A percentile compares a stretch with the other conserved stretches of the same genome.
Evolutionary conservation across 2,888 invertebrate genomes (phyloP).

Genomic region (Emmelina monodactyla): DNA sequence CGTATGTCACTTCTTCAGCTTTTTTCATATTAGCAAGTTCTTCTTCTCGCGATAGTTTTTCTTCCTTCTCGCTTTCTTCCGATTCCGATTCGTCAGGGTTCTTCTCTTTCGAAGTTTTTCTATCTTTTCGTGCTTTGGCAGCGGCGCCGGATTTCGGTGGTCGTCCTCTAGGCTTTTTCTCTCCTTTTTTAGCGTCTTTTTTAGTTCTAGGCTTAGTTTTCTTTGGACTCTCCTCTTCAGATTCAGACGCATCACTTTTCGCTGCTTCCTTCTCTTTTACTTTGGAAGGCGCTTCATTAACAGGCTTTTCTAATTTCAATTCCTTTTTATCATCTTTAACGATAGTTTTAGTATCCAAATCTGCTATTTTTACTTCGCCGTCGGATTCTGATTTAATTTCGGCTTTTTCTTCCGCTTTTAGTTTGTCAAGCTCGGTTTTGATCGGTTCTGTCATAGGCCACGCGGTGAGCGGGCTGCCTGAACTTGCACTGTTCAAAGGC

Average conservation of each 20-base stretch:
- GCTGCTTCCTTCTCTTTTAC: slow-evolving; percentile 14
- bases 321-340: slow-evolving; percentile 31
- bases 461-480: slow-evolving; percentile 43
- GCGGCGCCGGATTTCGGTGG: slow-evolving; percentile 34
- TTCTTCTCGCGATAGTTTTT: slow-evolving; percentile 68
- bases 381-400: slow-evolving; percentile 62
- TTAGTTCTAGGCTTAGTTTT: slow-evolving; percentile 35
- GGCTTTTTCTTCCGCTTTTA: slow-evolving; percentile 49
- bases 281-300: slow-evolving; percentile 22
- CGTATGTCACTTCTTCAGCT: slow-evolving; percentile 85
- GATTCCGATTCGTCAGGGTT: slow-evolving; percentile 63
- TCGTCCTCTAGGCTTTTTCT: slow-evolving; percentile 38
- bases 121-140: slow-evolving; percentile 37
- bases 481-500: slow-evolving; percentile 42
- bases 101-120: slow-evolving; percentile 55
- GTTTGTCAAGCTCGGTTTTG: slow-evolving; percentile 50
- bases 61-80: slow-evolving; percentile 64
- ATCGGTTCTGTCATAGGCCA: slow-evolving; percentile 50
- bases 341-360: slow-evolving; percentile 55
- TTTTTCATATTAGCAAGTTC: slow-evolving; percentile 67
- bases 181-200: slow-evolving; percentile 36
- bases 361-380: slow-evolving; percentile 60
- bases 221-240: slow-evolving; percentile 37
- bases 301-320: slow-evolving; percentile 19
- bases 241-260: slow-evolving; percentile 36